These are phyloP conservation scores for Cotesia congregata DNA, from an alignment of 2,888 invertebrate genomes.

Conservation along the genomic window DNA sequence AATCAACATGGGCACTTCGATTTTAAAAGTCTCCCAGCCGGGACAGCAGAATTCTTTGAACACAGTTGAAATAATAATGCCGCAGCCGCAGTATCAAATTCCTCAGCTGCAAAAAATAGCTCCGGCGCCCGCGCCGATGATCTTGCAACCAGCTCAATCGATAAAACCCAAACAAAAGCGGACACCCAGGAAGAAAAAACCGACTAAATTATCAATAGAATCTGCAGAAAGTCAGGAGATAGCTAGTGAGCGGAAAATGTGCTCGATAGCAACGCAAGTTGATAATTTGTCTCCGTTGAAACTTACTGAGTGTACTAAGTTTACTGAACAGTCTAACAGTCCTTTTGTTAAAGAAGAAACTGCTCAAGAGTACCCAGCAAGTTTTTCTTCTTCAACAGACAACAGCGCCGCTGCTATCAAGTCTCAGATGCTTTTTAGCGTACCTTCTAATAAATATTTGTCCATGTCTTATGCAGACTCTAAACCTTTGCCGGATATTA, in stretches of 20 bases:
- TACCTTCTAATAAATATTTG: slow-evolving; percentile 33
- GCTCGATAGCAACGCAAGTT: slow-evolving; percentile 47
- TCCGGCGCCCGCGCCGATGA: not conserved
- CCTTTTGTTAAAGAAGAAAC: slow-evolving; percentile 29
- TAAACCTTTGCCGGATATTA: not conserved
- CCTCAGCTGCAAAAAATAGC: not conserved
- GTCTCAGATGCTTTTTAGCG: slow-evolving; percentile 40
- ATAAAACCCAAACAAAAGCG: slow-evolving; percentile 35
- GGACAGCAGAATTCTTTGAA: not conserved
- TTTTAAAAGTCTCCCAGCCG: slow-evolving; percentile 19
- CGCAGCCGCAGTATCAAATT: slow-evolving; percentile 26
- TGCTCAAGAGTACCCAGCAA: not conserved
- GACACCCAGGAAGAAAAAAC: slow-evolving; percentile 45
- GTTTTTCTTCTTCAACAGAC: slow-evolving; percentile 27
- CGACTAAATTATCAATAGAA: slow-evolving; percentile 38
- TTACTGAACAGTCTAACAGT: slow-evolving; percentile 23
- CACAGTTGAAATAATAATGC: slow-evolving; percentile 19
- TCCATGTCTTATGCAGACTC: slow-evolving; percentile 35
- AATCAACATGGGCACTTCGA: not conserved
- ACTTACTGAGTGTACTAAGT: not conserved
- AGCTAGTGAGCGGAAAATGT: slow-evolving; percentile 37
- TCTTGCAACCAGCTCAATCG: slow-evolving; percentile 6
- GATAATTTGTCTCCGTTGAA: slow-evolving; percentile 36
- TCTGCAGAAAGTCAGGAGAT: not conserved
- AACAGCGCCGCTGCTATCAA: slow-evolving; percentile 36